Evolutionary conservation across 2,888 invertebrate species (phyloP), one percentile per base, ranked within the genome.

Genomic region (Esperia sulphurella): DNA sequence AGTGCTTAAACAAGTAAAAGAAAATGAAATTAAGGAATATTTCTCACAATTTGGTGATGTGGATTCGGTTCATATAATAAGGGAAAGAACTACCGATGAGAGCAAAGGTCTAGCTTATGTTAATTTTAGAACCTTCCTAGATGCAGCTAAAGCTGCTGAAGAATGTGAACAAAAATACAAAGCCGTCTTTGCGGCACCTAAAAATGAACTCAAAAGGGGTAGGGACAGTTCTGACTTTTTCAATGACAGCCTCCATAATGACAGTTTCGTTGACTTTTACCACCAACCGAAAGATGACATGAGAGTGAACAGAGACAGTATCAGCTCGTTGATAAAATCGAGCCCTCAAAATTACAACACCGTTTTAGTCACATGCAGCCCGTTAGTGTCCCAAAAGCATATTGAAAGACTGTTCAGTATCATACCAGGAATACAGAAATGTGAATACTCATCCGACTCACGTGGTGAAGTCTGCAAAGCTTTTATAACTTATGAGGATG

Each of bases 101-200:
- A 93, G 94, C 50, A 96, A 94, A 82, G 98, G 98, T 3, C 97
- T 95, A 87, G 99, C 95, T 8, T 99, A 95, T 80, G 92, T 99
- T 7, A 94, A 96, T 72, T 99, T 96, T 51, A 75, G 73, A 40
- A 81, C 94, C 63, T 95, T 96, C 69, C 93, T 94, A 46, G 93
- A 95, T 79, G 96, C 98, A 9, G 98, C 98, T 0, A 91, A 92
- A 59, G 98, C 97, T 0, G 95, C 92, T 76, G 98, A 98, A 83
- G 94, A 95, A 55, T 97, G 97, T 81, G 96, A 97, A 63, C 91
- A 91, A 50, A 94, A 93, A 66, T 97, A 94, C 76, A 96, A 94
- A 79, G 95, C 97, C 14, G 95, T 97, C 41, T 98, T 98, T 90
- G 97, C 98, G 1, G 95, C 95, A 65, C 97, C 97, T 13, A 94